These are phyloP conservation scores for Onychomys arenicola DNA, from an alignment of 2,797 vertebrate genomes.

Conservation along the genomic window DNA sequence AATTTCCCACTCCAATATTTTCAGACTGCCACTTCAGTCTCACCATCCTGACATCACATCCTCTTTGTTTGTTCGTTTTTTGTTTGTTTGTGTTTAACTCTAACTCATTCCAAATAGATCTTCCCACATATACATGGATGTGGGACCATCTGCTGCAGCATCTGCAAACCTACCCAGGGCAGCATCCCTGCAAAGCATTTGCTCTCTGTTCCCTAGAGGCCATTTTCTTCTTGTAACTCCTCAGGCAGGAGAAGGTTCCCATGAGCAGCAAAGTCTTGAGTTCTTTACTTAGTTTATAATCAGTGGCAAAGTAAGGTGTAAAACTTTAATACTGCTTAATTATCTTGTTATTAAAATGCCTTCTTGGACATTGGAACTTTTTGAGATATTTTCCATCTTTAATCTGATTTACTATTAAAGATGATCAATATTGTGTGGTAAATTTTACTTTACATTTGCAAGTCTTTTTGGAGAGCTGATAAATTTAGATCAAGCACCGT, in stretches of 20 bases:
- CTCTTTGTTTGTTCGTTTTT: neutral
- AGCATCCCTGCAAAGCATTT: neutral
- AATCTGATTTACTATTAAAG: conserved; percentile 74
- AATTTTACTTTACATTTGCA: conserved; percentile 63
- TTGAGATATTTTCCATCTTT: conserved; percentile 58
- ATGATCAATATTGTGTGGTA: conserved; percentile 75
- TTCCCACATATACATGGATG: neutral
- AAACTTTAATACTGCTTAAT: conserved; percentile 64
- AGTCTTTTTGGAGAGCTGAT: conserved; percentile 81
- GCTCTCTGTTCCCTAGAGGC: neutral
- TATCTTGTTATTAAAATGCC: conserved; percentile 48
- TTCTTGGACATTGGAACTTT: conserved; percentile 47
- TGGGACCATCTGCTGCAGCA: neutral
- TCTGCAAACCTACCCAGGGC: neutral
- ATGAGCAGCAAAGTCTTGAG: neutral
- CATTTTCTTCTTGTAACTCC: too few relatives aligned
- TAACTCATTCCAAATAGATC: neutral
- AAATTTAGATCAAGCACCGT: conserved; percentile 76
- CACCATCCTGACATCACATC: neutral
- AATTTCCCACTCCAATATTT: neutral
- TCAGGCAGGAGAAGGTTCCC: neutral
- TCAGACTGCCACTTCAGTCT: too few relatives aligned
- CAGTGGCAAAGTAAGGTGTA: conserved; percentile 60
- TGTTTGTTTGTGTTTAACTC: too few relatives aligned
- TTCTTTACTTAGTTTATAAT: conserved; percentile 26